These are phyloP conservation scores for Cetoscarus ocellatus DNA, from an alignment of 2,797 vertebrate genomes.

Conservation along the genomic window DNA sequence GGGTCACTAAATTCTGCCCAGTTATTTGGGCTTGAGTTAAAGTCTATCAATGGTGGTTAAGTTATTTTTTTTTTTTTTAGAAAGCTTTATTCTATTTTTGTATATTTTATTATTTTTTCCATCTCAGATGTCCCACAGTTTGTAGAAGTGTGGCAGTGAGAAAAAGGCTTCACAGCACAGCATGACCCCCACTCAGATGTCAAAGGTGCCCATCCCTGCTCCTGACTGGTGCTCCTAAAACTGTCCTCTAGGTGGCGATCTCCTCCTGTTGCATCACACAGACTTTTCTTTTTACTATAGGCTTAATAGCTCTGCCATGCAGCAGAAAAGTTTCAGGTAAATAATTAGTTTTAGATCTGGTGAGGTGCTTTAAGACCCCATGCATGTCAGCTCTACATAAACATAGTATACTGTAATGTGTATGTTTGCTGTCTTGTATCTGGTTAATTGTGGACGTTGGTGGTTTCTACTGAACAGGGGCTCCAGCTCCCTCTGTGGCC, in stretches of 20 bases:
- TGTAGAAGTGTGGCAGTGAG: too few relatives aligned
- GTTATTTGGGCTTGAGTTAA: too few relatives aligned
- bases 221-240: neutral
- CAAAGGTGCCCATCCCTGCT: too few relatives aligned
- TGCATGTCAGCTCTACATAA: neutral
- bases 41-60: too few relatives aligned
- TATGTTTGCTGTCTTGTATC: slow-evolving; percentile 17
- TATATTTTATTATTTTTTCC: too few relatives aligned
- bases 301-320: neutral
- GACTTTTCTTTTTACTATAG: neutral
- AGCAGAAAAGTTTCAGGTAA: neutral
- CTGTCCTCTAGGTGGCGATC: slow-evolving; percentile 54
- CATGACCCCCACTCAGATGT: too few relatives aligned
- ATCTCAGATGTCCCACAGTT: too few relatives aligned
- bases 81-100: too few relatives aligned
- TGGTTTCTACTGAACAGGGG: slow-evolving; percentile 25
- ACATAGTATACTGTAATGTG: neutral
- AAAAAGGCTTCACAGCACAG: too few relatives aligned
- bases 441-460: slow-evolving; percentile 13
- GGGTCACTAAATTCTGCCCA: too few relatives aligned
- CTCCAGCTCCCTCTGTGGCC: slow-evolving; percentile 35
- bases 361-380: neutral
- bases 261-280: slow-evolving; percentile 3
- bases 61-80: too few relatives aligned
- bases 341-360: neutral